phyloP scores from a whole-genome alignment of 2,888 invertebrate genomes.

The Habroteleia sp. region DNA sequence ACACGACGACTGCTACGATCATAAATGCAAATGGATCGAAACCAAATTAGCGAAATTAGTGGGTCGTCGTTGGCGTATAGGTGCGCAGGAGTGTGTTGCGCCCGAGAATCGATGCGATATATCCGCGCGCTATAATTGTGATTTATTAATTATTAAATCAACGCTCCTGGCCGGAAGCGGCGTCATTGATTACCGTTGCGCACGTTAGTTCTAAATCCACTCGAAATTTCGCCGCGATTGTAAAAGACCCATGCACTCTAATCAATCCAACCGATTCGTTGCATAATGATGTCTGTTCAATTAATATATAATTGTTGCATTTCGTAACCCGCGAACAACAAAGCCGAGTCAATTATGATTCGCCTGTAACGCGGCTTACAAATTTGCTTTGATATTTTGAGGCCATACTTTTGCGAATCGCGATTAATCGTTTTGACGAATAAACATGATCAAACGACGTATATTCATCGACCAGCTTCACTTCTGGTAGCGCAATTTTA shows the following conservation, averaged over 20 bases:
- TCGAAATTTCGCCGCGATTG: slow-evolving; percentile 32
- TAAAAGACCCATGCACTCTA: slow-evolving; percentile 30
- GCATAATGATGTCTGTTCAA: slow-evolving; percentile 27
- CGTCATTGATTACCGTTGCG: slow-evolving; percentile 47
- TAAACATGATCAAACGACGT: slow-evolving; percentile 19
- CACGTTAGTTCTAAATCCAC: slow-evolving; percentile 38
- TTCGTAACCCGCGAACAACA: slow-evolving; percentile 39
- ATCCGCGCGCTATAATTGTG: slow-evolving; percentile 58
- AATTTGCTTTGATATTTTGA: slow-evolving; percentile 34
- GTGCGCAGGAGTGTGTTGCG: slow-evolving; percentile 37
- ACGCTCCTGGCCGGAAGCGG: slow-evolving; percentile 47
- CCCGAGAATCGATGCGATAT: slow-evolving; percentile 31
- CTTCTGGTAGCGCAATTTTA: background rate
- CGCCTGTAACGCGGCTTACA: slow-evolving; percentile 28
- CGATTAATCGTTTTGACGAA: slow-evolving; percentile 29
- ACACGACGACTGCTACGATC: slow-evolving; percentile 62
- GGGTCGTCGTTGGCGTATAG: slow-evolving; percentile 55
- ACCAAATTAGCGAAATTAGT: slow-evolving; percentile 69
- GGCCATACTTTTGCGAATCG: slow-evolving; percentile 25
- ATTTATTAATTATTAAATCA: slow-evolving; percentile 68
- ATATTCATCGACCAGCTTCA: too few species aligned
- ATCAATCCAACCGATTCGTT: slow-evolving; percentile 37
- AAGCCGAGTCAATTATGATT: slow-evolving; percentile 34
- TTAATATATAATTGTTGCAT: slow-evolving; percentile 45
- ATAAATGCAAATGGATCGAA: slow-evolving; percentile 68